Evolutionary conservation across 1,140 invertebrate genomes (phyloP), one percentile per base, ranked within the genome.

Genomic region (Gryllus bimaculatus): DNA sequence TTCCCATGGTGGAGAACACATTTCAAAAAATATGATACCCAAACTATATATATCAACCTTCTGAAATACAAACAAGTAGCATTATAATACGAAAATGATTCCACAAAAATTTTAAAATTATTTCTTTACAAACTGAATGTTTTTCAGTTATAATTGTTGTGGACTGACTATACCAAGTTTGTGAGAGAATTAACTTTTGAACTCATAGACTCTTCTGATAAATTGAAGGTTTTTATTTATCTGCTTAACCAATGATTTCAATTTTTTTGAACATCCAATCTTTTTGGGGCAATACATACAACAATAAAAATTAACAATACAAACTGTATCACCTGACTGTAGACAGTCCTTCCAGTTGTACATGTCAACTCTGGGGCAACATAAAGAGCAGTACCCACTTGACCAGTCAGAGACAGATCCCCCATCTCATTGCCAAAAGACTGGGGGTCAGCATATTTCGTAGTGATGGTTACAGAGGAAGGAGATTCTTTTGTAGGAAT

Each of bases 41-140:
- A 95, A 86, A 84, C 92, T 93, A 83, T 97, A 98, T 82, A 98
- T 95, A 84, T 99, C 98, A 12, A 98, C 96, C 90, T 98, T 99
- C 89, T 97, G 83, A 74, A 84, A 83, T 81, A 80, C 78, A 82
- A 81, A 81, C 78, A 80, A 39, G 74, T 78, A 81, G n/a, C 26
- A 39, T 76, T 7, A 8, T 0, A 47, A 8, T 47, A 73, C n/a
- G 1, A 73, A 1, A 3, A 73, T 2, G 26, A 2, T 39, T 39
- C 26, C 5, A 5, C 26, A 39, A 39, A 39, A 39, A 39, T 39
- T 2, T 39, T 39, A 39, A 39, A 39, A 39, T 39, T 39, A n/a
- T n/a, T 39, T 39, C 5, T 39, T 39, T 39, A 5, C 26, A 39
- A 39, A 39, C 26, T 39, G 26, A 5, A 39, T 39, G 26, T 39